Evolutionary conservation across 2,797 vertebrate genomes (phyloP), one percentile per base, ranked within the genome.

Genomic region (Phalanger gymnotis): DNA sequence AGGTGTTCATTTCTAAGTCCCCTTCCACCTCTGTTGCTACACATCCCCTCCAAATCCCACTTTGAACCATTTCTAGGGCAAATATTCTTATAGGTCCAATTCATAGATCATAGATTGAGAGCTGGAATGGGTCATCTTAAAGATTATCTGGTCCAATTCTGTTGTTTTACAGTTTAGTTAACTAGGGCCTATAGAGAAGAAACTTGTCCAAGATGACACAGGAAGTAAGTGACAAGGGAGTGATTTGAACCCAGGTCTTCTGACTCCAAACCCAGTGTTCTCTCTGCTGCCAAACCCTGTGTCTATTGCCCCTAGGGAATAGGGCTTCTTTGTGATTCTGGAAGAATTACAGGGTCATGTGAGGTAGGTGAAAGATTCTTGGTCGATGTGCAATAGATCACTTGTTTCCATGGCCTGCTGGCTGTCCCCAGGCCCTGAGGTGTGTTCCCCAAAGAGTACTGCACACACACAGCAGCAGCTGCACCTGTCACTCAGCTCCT

Each of bases 401-500:
- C 54, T 30, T 47, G n/a, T 27, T 66, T 91, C 93, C 19, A 34
- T 0, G 30, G 22, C 47, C 55, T 28, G 53, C 0, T 13, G 53
- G 19, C 90, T 31, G 14, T 55, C 90, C 57, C 52, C 7, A 40
- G 87, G n/a, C 25, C 47, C 13, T 0, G 61, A 89, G 47, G 66
- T 81, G 66, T 90, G 51, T 54, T n/a, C 90, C 51, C 94, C 89
- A 66, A 66, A 73, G 92, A 52, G 47, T 19, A 31, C 51, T 22
- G 56, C 61, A 40, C 61, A 73, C 61, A 73, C 61, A 73, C 6
- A 93, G 57, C 52, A 14, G 11, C 92, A 94, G 90, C 95, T 93
- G 91, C 22, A 54, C 81, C 93, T 93, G 95, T 13, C 58, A 52
- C 7, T 96, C 91, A 90, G 89, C 52, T 25, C 53, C 55, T 94